Percentiles rank a stretch among this genome's conserved stretches.
Conservation (phyloP, 2,797 vertebrate species). For the Hoplostethus atlanticus region DNA sequence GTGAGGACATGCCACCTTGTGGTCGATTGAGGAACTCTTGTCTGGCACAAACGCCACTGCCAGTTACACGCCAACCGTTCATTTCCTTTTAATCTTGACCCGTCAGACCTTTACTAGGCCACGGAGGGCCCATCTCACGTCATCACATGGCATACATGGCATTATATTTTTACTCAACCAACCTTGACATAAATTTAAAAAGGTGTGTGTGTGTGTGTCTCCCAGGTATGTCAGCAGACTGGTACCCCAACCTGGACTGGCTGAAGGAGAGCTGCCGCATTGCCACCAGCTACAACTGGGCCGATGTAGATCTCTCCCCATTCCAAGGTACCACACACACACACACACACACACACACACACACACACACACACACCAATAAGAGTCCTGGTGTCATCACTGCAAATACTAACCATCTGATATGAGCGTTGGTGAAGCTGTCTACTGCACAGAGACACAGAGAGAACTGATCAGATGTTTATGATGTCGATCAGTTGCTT, state of each 20-base stretch:
- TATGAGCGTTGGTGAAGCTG: slow-evolving; percentile 48
- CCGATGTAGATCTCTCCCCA: slow-evolving; percentile 89
- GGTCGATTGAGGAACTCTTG: slow-evolving; percentile 41
- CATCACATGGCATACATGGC: neutral
- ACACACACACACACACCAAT: neutral
- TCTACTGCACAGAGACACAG: slow-evolving; percentile 13
- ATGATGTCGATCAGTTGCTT: slow-evolving; percentile 60
- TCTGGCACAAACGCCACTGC: neutral
- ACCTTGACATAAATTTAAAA: neutral
- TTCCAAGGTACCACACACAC: slow-evolving; percentile 76
- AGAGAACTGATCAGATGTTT: slow-evolving; percentile 44
- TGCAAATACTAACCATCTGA: slow-evolving; percentile 36
- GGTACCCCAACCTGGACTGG: slow-evolving; percentile 91
- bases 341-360: slow-evolving; percentile 4
- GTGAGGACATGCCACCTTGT: slow-evolving; percentile 70
- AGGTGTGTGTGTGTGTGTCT: slow-evolving; percentile 13
- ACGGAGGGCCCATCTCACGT: neutral
- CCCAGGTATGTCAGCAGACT: slow-evolving; percentile 84
- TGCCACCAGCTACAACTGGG: slow-evolving; percentile 92
- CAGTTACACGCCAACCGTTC: neutral
- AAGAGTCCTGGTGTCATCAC: slow-evolving; percentile 20
- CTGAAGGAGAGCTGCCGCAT: slow-evolving; percentile 92
- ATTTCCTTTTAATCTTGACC: neutral
- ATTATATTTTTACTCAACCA: neutral
- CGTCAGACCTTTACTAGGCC: neutral